phyloP scores from a whole-genome alignment of 2,113 vertebrate genomes.

The Xenopus laevis region DNA sequence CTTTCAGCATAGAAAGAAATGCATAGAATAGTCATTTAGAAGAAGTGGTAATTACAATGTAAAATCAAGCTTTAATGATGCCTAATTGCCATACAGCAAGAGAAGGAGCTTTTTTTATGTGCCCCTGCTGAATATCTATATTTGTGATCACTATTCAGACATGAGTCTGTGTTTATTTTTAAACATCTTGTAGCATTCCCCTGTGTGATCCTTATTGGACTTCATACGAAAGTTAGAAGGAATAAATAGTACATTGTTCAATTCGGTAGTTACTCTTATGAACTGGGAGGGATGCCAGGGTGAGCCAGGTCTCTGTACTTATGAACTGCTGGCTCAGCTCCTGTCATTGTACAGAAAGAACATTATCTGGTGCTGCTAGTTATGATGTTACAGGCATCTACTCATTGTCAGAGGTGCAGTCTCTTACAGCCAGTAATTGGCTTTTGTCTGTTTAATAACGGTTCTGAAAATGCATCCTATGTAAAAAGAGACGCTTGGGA shows the following conservation, averaged over 20 bases:
- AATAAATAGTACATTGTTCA: conserved; percentile 1
- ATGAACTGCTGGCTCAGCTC: neutral
- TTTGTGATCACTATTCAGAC: too few species aligned
- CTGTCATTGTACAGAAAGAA: neutral
- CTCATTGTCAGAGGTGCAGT: conserved; percentile 10
- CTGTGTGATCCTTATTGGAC: neutral
- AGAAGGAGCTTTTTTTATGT: too few species aligned
- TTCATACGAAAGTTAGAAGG: neutral
- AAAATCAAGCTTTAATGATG: too few species aligned
- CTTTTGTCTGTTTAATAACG: neutral
- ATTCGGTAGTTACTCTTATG: neutral
- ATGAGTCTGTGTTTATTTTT: too few species aligned
- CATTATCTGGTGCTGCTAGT: conserved; percentile 16
- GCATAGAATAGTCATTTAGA: too few species aligned
- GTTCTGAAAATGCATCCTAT: neutral
- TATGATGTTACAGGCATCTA: conserved; percentile 1
- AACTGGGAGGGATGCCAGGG: neutral
- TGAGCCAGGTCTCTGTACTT: neutral
- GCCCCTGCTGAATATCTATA: too few species aligned
- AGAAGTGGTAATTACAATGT: too few species aligned
- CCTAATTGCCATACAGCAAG: too few species aligned
- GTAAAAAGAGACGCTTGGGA: neutral
- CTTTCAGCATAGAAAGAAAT: too few species aligned
- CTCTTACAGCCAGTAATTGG: conserved; percentile 4
- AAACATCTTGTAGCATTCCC: neutral